Evolutionary conservation across 2,888 invertebrate genomes (phyloP).

Genomic region (Heliconius sara): DNA sequence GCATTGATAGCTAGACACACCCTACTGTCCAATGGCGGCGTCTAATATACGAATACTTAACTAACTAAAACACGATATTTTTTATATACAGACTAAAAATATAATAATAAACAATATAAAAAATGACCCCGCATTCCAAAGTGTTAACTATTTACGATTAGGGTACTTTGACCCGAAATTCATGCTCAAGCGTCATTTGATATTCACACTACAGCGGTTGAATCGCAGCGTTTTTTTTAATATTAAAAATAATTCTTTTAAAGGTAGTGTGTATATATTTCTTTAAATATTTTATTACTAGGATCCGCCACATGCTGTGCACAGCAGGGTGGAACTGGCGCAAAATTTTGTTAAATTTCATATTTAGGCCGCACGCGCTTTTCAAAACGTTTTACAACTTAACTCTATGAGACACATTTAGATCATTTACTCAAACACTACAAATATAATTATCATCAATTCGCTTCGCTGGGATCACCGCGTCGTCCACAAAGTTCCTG

Average conservation of each 20-base stretch:
- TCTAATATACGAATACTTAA: constrained; percentile 36
- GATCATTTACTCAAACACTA: too few species aligned
- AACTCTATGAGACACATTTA: too few species aligned
- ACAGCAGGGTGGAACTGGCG: too few species aligned
- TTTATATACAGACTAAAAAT: neutral
- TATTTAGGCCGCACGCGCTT: too few species aligned
- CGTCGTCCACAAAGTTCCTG: too few species aligned
- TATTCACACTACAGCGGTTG: neutral
- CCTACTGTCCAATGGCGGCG: neutral
- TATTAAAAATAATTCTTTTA: neutral
- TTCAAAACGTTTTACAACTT: too few species aligned
- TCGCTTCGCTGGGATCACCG: too few species aligned
- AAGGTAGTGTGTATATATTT: too few species aligned
- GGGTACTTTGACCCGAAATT: constrained; percentile 32
- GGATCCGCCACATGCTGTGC: too few species aligned
- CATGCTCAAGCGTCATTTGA: constrained; percentile 26
- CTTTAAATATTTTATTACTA: too few species aligned
- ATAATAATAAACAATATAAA: constrained; percentile 48
- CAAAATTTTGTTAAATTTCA: too few species aligned
- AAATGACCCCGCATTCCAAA: constrained; percentile 50
- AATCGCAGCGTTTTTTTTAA: neutral
- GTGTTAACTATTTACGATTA: constrained; percentile 46
- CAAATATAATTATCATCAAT: too few species aligned
- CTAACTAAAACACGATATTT: neutral
- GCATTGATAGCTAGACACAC: constrained; percentile 7